Evolutionary conservation across 92 coral and sea anemone species (phyloP), one percentile per base, ranked within the genome.

Genomic region (Palythoa caribaeorum): DNA sequence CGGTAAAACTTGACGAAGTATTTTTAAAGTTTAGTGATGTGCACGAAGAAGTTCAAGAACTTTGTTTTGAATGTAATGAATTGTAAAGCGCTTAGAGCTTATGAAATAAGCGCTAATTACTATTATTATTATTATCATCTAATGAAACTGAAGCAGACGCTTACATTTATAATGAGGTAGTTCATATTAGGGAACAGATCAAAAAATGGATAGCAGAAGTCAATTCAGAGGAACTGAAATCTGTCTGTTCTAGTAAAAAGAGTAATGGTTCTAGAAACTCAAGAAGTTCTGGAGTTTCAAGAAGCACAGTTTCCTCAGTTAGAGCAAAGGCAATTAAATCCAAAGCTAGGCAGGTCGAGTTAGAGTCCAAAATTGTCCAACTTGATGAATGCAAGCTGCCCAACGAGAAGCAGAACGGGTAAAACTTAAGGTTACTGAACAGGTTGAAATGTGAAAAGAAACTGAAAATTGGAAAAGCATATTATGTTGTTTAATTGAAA

Each of bases 291-390:
- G 28, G 28, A 28, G 28, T 28, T 28, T 0, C 28, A 28, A 28
- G 28, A 14, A 79, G 73, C 44, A 69, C 73, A 69, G 73, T 70
- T 71, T 57, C 93, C 37, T 80, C 90, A 14, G 66, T 63, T 37
- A 90, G 87, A 71, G 90, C 90, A 37, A 86, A 57, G 37, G 83
- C 81, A 44, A 74, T 90, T 40, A 76, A 86, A 65, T 89, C 90
- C 57, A 90, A 87, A 53, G 90, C 87, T 71, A 90, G 37, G 79
- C 85, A 87, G 28, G 77, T 73, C 6, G 88, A 87, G 48, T 70
- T 90, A 39, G 54, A 80, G 28, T 71, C 90, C 7, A 87, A 77
- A 77, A 75, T 90, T 40, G 88, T 88, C 15, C 53, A 79, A 73
- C 87, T 90, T 69, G 84, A 75, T 20, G 20, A 73, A n/a, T 87